Conservation (phyloP, 2,113 vertebrate species). For the Dendropsophus ebraccatus region DNA sequence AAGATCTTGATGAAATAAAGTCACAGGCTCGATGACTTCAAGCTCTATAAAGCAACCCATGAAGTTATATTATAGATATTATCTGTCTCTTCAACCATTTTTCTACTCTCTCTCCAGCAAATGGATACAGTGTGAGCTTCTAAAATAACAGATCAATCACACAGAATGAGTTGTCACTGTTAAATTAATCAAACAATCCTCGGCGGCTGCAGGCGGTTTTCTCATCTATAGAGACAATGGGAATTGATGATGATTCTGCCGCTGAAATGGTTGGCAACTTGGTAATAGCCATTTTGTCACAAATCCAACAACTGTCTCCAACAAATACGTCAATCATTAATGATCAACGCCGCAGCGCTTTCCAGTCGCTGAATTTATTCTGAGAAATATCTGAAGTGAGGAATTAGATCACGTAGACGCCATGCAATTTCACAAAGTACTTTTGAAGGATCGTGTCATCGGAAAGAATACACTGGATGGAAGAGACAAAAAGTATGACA, state of each 20-base stretch:
- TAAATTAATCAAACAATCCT: conserved; percentile 46
- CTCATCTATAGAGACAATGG: conserved; percentile 14
- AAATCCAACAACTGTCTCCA: conserved; percentile 29
- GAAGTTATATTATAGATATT: conserved; percentile 26
- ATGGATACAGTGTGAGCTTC: conserved; percentile 4
- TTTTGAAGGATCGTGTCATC: neutral
- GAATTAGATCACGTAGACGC: neutral
- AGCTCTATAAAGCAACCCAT: conserved; percentile 17
- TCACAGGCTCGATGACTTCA: conserved; percentile 3
- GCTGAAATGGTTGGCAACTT: conserved; percentile 28
- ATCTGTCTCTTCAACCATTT: conserved; percentile 32
- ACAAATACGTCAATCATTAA: conserved; percentile 35
- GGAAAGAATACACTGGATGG: neutral
- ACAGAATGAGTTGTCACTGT: conserved; percentile 32
- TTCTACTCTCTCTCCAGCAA: conserved; percentile 15
- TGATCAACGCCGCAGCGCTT: neutral
- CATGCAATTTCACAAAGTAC: neutral
- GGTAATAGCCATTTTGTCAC: conserved; percentile 44
- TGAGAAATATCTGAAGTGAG: neutral
- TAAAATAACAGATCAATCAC: conserved; percentile 47
- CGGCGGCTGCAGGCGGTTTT: conserved; percentile 13
- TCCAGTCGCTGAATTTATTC: neutral
- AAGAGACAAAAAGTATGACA: neutral
- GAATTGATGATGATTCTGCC: conserved; percentile 22
- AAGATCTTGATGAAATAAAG: conserved; percentile 29